These are phyloP conservation scores for Muscicapa adusta DNA, from an alignment of 2,113 vertebrate genomes.

Conservation along the genomic window DNA sequence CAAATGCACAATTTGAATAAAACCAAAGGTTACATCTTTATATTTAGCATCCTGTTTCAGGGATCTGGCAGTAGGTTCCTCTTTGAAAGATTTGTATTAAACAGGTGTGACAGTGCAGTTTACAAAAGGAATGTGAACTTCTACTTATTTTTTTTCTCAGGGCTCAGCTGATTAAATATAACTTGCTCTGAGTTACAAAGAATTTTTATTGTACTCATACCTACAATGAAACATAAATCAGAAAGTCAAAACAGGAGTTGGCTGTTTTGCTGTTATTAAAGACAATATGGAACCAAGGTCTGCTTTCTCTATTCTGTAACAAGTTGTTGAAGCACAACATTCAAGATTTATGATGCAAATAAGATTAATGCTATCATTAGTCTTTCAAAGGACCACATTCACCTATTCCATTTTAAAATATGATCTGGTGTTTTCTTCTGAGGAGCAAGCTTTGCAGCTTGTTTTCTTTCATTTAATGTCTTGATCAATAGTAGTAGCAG, in stretches of 20 bases:
- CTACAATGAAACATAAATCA: not conserved
- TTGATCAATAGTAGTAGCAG: not conserved
- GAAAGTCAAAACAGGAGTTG: not conserved
- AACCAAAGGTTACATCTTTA: constrained; percentile 22
- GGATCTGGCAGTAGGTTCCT: not conserved
- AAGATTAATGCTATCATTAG: not conserved
- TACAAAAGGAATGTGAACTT: not conserved
- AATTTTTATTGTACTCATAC: not conserved
- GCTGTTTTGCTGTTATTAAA: not conserved
- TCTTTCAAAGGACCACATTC: not conserved
- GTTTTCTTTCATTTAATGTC: constrained; percentile 10
- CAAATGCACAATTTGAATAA: constrained; percentile 43
- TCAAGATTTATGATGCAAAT: not conserved
- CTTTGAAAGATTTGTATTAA: not conserved
- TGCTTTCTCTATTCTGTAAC: not conserved
- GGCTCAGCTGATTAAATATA: not conserved
- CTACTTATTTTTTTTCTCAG: not conserved
- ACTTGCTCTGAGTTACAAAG: not conserved
- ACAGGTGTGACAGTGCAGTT: not conserved
- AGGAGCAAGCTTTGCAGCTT: not conserved
- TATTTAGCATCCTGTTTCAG: constrained; percentile 36
- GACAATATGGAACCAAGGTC: not conserved
- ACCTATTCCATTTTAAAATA: not conserved
- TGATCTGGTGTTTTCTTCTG: not conserved
- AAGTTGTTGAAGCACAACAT: not conserved